Base-by-base conservation (phyloP, 2,113 vertebrate species). In the Marmota flaviventris region DNA sequence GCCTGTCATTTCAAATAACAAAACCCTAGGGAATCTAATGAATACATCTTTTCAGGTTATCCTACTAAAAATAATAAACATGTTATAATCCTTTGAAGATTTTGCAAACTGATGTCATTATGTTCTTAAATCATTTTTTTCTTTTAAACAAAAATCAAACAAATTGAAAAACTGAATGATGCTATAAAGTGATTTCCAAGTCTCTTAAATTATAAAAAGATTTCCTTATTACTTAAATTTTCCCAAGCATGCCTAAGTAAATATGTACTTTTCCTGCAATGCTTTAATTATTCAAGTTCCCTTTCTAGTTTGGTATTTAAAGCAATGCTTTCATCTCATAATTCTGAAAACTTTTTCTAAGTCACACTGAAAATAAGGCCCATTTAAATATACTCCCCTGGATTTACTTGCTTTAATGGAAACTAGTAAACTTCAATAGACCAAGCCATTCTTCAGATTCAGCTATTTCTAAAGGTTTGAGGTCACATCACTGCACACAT, bases 121-220 rank as follows among this genome's bases (percentile, higher is more conserved):
- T 77, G 86, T 96, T 69, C 42, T 90, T 61, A 56, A 94, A 87
- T 65, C 48, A 85, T 63, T 83, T 29, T 32, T 78, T 78, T 45
- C 82, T 61, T 63, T 53, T 77, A 89, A 95, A 94, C 81, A 94
- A 93, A 51, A 89, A 76, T n/a, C 53, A 87, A 91, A 84, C 73
- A 67, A 88, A 94, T 0, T 89, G 51, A 89, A 89, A 96, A 89
- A 56, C 25, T 58, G 67, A 9, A 89, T 25, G 42, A 51, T 65
- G 69, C 29, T 48, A 0, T 69, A 45, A 76, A 67, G 32, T 79
- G 51, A 75, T 70, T 77, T 86, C 29, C 25, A 69, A 93, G 81
- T 45, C 72, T 82, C 70, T 86, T 18, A 85, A 83, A 61, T 61
- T 61, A 85, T 5, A 34, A 58, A 82, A 20, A 83, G 87, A 84